Base-by-base conservation (phyloP, 2,888 invertebrate genomes). In the Rhagium mordax region DNA sequence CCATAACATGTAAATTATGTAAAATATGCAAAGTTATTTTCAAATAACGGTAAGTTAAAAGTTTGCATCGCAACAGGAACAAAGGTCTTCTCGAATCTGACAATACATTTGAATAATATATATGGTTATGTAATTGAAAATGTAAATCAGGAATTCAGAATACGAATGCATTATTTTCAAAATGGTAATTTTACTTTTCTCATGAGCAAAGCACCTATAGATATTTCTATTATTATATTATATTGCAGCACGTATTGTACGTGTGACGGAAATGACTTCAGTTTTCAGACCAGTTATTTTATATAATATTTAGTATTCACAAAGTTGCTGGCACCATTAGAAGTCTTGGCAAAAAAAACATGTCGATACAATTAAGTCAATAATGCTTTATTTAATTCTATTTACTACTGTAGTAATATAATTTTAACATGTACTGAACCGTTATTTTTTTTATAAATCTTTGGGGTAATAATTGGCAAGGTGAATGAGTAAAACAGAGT, bases 81-180 rank as follows among this genome's bases (percentile, higher is more conserved):
- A 74, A 70, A 49, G 70, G 75, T 76, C 68, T 73, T 72, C 74
- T 74, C 59, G 75, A 70, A 75, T 74, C 74, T 70, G 69, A 74
- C 74, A 76, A 77, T 73, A 73, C 65, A 74, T 65, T 67, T 78
- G 80, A 78, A 78, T 81, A 77, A 79, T 79, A 77, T 68, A 81
- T 74, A 66, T 72, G 55, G 72, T 73, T 75, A 76, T 74, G 74
- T 79, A 79, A 81, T 81, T 79, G 81, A 81, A 81, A 79, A 78
- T 74, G 78, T 74, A 77, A 74, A 78, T 75, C 60, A 33, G 60
- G 41, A 49, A 33, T 33, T 47, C 60, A 18, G 71, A 67, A 71
- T 66, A 60, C 33, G 61, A 71, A 53, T 60, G 53, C 61, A 61
- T 71, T 65, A 51, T 49, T 70, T 68, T 60, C 8, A 49, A 16